These are phyloP conservation scores for Carapus acus DNA, from an alignment of 2,797 vertebrate species.

Conservation along the genomic window DNA sequence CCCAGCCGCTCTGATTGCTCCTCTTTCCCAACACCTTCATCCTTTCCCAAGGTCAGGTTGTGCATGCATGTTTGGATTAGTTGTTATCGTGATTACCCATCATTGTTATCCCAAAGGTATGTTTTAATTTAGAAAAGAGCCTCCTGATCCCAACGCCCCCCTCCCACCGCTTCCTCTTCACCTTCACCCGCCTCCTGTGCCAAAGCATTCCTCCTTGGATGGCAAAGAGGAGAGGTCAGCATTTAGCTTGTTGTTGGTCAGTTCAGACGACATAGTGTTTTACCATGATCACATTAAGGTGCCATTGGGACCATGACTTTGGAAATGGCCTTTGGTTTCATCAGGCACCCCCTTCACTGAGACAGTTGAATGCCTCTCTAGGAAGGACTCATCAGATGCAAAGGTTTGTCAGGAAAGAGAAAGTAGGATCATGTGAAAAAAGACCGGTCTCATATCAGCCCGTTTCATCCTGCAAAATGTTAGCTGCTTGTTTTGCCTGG, in stretches of 20 bases:
- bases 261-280: slow-evolving; percentile 8
- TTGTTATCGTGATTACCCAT: slow-evolving; percentile 14
- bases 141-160: slow-evolving; percentile 67
- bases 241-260: slow-evolving; percentile 24
- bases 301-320: slow-evolving; percentile 15
- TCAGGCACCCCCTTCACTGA: slow-evolving; percentile 24
- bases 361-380: slow-evolving; percentile 50
- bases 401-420: slow-evolving; percentile 57
- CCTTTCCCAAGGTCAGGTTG: slow-evolving; percentile 68
- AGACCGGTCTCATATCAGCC: slow-evolving; percentile 66
- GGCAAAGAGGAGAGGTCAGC: slow-evolving; percentile 71
- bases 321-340: slow-evolving; percentile 3
- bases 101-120: slow-evolving; percentile 21
- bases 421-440: slow-evolving; percentile 60
- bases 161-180: slow-evolving; percentile 68
- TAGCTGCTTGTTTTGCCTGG: background rate
- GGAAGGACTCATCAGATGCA: slow-evolving; percentile 67
- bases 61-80: slow-evolving; percentile 8
- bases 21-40: slow-evolving; percentile 68
- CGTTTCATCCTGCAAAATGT: background rate
- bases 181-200: slow-evolving; percentile 65
- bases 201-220: slow-evolving; percentile 61
- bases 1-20: slow-evolving; percentile 64
- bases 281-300: too few relatives aligned
- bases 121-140: slow-evolving; percentile 68